Evolutionary conservation across 1,140 invertebrate genomes (phyloP).

Genomic region (Dendrolimus punctatus): DNA sequence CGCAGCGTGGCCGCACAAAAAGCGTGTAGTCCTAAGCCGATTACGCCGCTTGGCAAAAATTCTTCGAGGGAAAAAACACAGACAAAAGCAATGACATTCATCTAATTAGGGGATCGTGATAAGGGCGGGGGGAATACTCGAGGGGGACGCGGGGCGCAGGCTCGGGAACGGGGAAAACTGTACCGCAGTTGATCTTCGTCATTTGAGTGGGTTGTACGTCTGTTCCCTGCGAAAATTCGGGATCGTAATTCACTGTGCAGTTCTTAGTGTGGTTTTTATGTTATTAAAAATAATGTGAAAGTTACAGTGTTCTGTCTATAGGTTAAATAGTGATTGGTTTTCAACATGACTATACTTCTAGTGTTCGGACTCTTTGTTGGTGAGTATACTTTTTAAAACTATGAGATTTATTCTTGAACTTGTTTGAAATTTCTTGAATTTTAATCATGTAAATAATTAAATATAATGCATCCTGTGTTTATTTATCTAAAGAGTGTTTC

Average conservation of each 20-base stretch:
- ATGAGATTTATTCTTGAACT: too few species aligned
- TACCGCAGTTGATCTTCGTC: slow-evolving; percentile 37
- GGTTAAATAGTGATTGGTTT: slow-evolving; percentile 30
- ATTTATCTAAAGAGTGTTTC: too few species aligned
- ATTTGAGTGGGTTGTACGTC: slow-evolving; percentile 13
- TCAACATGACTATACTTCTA: slow-evolving; percentile 54
- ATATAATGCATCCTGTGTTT: too few species aligned
- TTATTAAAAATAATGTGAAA: slow-evolving; percentile 31
- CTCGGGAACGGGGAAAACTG: slow-evolving; percentile 23
- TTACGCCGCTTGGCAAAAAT: slow-evolving; percentile 11
- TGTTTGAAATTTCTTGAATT: too few species aligned
- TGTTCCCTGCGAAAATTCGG: background rate
- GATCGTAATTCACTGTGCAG: background rate
- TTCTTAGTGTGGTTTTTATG: background rate
- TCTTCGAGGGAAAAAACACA: slow-evolving; percentile 33
- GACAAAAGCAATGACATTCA: slow-evolving; percentile 64
- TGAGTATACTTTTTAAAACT: slow-evolving; percentile 23
- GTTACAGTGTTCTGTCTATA: slow-evolving; percentile 26
- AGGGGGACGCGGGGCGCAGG: slow-evolving; percentile 20
- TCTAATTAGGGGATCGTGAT: slow-evolving; percentile 66
- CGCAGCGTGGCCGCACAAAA: too few species aligned
- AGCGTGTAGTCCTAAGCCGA: too few species aligned
- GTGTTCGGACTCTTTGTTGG: slow-evolving; percentile 61
- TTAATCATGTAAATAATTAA: too few species aligned
- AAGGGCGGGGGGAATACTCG: slow-evolving; percentile 28